Conservation (phyloP, 2,888 invertebrate genomes). For the Nephrotoma flavescens region DNA sequence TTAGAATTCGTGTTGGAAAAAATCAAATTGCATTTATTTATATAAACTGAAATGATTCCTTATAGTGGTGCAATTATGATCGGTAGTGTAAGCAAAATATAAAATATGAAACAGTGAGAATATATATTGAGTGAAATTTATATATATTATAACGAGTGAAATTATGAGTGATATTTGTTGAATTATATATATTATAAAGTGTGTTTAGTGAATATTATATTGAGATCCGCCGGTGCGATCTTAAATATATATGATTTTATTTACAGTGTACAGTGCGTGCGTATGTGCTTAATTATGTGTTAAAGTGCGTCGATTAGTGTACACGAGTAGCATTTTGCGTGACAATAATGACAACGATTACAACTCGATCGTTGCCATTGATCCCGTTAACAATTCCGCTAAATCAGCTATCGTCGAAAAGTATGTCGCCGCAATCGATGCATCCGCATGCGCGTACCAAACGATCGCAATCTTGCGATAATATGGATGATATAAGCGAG, state of each 20-base stretch:
- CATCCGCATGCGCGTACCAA: background rate
- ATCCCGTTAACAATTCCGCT: conserved; percentile 9
- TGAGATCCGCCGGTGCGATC: background rate
- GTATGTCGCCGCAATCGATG: background rate
- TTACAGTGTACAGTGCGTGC: background rate
- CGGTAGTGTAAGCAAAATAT: background rate
- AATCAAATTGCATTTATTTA: background rate
- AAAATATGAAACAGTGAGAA: background rate
- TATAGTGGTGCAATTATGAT: background rate
- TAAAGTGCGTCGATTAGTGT: background rate
- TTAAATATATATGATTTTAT: background rate
- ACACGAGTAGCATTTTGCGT: background rate
- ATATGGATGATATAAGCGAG: conserved; percentile 7
- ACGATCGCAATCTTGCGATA: background rate
- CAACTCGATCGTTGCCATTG: conserved; percentile 14
- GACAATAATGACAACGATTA: conserved; percentile 17
- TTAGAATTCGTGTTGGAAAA: background rate
- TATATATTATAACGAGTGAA: background rate
- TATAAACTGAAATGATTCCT: background rate
- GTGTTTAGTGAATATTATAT: background rate
- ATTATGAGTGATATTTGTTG: background rate
- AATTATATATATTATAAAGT: background rate
- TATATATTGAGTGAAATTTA: background rate
- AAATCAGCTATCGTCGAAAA: background rate
- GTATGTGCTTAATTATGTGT: background rate